Evolutionary conservation across 2,888 invertebrate species (phyloP).

Genomic region (Tetragnatha montana): DNA sequence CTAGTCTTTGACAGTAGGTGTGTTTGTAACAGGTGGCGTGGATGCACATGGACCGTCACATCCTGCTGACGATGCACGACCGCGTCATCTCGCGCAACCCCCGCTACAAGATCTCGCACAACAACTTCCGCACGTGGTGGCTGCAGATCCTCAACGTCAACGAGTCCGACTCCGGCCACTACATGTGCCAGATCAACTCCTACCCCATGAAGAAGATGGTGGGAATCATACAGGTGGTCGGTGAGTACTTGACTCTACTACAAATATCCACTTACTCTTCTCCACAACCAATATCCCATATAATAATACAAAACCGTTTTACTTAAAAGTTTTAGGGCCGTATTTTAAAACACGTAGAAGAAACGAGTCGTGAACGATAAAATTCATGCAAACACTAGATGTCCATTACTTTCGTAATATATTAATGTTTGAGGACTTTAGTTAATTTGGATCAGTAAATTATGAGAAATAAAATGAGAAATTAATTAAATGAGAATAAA

Average conservation of each 20-base stretch:
- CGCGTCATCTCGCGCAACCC: slow-evolving; percentile 71
- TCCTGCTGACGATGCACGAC: slow-evolving; percentile 79
- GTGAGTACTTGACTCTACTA: slow-evolving; percentile 83
- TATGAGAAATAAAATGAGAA: no score
- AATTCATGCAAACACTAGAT: no score
- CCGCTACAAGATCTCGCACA: slow-evolving; percentile 75
- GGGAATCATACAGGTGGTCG: slow-evolving; percentile 93
- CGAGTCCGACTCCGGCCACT: slow-evolving; percentile 85
- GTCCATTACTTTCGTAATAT: no score
- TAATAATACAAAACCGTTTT: no score
- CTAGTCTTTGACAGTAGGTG: no score
- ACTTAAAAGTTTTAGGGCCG: no score
- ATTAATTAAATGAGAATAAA: no score
- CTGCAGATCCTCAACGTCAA: slow-evolving; percentile 92
- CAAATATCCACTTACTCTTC: background rate
- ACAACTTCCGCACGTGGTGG: slow-evolving; percentile 79
- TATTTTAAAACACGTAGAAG: no score
- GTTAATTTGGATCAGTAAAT: no score
- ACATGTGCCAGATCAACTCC: slow-evolving; percentile 94
- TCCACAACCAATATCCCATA: no score
- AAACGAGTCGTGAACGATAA: no score
- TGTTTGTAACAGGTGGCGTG: slow-evolving; percentile 88
- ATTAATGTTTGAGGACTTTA: no score
- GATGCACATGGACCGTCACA: slow-evolving; percentile 96
- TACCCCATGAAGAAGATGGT: slow-evolving; percentile 97